Evolutionary conservation across 2,113 vertebrate species (phyloP).

Genomic region (Agapornis roseicollis): DNA sequence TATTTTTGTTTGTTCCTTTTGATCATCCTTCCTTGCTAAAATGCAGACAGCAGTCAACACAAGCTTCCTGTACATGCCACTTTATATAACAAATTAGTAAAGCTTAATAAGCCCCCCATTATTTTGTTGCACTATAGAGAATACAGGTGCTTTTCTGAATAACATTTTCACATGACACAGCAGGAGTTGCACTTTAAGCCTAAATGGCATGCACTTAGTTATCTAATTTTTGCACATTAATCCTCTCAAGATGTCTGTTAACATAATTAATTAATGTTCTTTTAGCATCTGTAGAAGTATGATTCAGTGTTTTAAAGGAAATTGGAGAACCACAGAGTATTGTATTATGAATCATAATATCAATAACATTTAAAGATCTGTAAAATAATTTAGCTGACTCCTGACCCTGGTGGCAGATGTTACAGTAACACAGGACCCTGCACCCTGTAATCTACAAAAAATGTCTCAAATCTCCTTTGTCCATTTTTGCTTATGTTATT

Average conservation of each 20-base stretch:
- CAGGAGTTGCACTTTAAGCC: slow-evolving; percentile 36
- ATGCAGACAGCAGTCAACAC: neutral
- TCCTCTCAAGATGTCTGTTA: slow-evolving; percentile 40
- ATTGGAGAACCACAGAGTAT: neutral
- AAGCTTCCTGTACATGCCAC: neutral
- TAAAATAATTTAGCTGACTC: neutral
- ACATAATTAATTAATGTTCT: slow-evolving; percentile 46
- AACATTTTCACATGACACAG: slow-evolving; percentile 35
- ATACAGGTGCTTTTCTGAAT: slow-evolving; percentile 23
- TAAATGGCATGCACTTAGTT: neutral
- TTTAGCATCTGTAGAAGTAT: neutral
- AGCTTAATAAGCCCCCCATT: slow-evolving; percentile 12
- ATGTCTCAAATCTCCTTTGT: neutral
- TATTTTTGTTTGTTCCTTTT: neutral
- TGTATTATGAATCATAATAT: slow-evolving; percentile 11
- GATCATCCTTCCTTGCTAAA: neutral
- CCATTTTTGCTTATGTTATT: neutral
- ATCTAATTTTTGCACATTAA: slow-evolving; percentile 45
- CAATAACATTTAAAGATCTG: neutral
- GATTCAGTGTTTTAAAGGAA: slow-evolving; percentile 11
- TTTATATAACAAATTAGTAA: neutral
- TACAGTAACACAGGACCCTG: neutral
- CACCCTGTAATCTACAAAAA: neutral
- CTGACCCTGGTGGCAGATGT: too few species aligned
- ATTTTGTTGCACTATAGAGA: slow-evolving; percentile 2